phyloP scores from a whole-genome alignment of 2,888 invertebrate genomes.

The Mesorhabditis sp. region DNA sequence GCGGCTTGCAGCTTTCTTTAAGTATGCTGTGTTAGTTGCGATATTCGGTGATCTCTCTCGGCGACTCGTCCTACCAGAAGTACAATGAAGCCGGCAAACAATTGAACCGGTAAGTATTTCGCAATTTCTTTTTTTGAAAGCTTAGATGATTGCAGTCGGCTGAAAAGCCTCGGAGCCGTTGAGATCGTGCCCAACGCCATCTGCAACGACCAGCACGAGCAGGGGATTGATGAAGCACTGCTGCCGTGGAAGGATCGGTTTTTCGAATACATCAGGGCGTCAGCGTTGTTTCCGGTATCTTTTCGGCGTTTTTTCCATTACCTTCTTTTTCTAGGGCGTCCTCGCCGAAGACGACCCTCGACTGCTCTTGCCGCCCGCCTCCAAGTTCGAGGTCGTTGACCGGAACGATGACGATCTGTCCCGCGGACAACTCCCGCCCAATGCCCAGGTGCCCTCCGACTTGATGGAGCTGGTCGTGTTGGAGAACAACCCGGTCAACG shows the following conservation, averaged over 20 bases:
- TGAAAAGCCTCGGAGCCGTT: constrained; percentile 40
- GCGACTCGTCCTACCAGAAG: constrained; percentile 87
- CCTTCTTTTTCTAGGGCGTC: no score
- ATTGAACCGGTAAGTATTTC: neutral
- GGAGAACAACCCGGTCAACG: no score
- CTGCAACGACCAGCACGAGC: constrained; percentile 88
- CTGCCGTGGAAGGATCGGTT: constrained; percentile 76
- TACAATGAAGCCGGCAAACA: constrained; percentile 80
- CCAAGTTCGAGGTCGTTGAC: no score
- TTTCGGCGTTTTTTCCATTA: no score
- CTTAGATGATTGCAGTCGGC: no score
- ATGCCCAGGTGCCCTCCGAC: no score
- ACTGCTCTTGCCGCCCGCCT: no score
- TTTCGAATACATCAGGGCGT: constrained; percentile 52
- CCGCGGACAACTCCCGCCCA: no score
- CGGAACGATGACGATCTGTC: no score
- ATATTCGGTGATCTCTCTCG: constrained; percentile 83
- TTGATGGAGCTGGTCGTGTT: no score
- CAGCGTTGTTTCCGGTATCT: no score
- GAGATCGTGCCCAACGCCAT: constrained; percentile 49
- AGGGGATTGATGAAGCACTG: constrained; percentile 68
- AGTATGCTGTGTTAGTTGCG: constrained; percentile 59
- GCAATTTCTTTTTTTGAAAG: constrained; percentile 68
- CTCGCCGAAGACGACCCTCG: no score
- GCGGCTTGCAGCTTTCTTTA: neutral